phyloP scores from a whole-genome alignment of 2,888 invertebrate species.

The Ichneumoninae sp. region DNA sequence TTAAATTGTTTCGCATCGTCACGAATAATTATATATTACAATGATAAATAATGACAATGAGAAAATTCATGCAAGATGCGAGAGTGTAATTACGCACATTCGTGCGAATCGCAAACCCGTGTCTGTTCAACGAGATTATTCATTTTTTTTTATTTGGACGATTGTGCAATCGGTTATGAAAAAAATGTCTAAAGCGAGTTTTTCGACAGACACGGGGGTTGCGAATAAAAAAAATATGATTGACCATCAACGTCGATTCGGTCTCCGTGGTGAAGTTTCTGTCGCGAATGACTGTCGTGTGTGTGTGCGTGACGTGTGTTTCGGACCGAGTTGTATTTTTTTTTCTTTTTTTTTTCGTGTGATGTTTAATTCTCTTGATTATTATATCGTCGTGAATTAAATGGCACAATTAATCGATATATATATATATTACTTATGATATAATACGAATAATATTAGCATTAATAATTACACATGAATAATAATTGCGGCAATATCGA shows the following conservation, averaged over 20 bases:
- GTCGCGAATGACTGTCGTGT: slow-evolving; percentile 1
- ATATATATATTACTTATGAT: slow-evolving; percentile 13
- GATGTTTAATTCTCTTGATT: slow-evolving; percentile 43
- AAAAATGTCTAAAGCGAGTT: background rate
- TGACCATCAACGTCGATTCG: slow-evolving; percentile 12
- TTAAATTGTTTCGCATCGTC: slow-evolving; percentile 15
- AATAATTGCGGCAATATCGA: slow-evolving; percentile 56
- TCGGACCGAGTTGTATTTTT: background rate
- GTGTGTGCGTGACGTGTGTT: slow-evolving; percentile 20
- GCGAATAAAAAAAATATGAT: slow-evolving; percentile 26
- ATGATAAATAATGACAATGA: slow-evolving; percentile 62
- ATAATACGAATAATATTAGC: slow-evolving; percentile 30
- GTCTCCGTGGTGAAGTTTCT: slow-evolving; percentile 7
- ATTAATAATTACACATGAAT: slow-evolving; percentile 38
- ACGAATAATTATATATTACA: slow-evolving; percentile 34
- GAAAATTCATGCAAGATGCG: slow-evolving; percentile 62
- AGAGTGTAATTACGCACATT: slow-evolving; percentile 48
- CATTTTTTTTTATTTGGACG: background rate
- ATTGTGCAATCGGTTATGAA: background rate
- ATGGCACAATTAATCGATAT: slow-evolving; percentile 44
- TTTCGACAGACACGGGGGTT: slow-evolving; percentile 1
- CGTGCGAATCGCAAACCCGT: slow-evolving; percentile 35
- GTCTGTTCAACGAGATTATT: slow-evolving; percentile 24
- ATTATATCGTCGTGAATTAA: slow-evolving; percentile 37
- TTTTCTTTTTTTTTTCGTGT: slow-evolving; percentile 13